phyloP scores from a whole-genome alignment of 2,113 vertebrate species.

The Macroglossus sobrinus region DNA sequence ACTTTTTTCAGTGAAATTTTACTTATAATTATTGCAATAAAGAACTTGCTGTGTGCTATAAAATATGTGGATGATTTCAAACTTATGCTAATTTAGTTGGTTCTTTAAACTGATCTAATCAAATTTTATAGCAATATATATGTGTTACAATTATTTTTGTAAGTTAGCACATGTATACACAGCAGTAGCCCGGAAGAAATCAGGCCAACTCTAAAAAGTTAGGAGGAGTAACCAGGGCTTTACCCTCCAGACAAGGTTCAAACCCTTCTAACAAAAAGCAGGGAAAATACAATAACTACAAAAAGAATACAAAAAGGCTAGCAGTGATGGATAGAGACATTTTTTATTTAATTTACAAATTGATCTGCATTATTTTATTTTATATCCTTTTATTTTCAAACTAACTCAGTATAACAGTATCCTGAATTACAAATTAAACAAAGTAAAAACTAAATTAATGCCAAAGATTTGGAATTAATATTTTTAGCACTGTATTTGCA shows the following conservation, averaged over 20 bases:
- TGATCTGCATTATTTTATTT: neutral
- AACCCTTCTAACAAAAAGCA: neutral
- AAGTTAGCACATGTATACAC: neutral
- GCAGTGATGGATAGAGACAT: neutral
- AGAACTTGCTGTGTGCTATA: neutral
- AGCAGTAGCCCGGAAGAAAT: neutral
- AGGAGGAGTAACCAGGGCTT: neutral
- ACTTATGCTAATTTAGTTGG: neutral
- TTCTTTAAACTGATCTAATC: neutral
- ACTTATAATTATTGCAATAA: neutral
- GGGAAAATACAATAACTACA: neutral
- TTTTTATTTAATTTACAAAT: neutral
- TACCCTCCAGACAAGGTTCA: neutral
- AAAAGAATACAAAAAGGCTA: neutral
- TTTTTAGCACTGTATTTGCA: constrained; percentile 1
- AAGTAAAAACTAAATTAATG: neutral
- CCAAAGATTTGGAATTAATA: neutral
- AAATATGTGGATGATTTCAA: neutral
- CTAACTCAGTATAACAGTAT: neutral
- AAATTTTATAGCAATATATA: neutral
- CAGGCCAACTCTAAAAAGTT: neutral
- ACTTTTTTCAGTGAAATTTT: neutral
- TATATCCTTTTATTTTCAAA: neutral
- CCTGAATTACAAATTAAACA: constrained; percentile 25
- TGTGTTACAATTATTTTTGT: neutral